These are phyloP conservation scores for Sorex araneus DNA, from an alignment of 2,113 vertebrate genomes.

Conservation along the genomic window DNA sequence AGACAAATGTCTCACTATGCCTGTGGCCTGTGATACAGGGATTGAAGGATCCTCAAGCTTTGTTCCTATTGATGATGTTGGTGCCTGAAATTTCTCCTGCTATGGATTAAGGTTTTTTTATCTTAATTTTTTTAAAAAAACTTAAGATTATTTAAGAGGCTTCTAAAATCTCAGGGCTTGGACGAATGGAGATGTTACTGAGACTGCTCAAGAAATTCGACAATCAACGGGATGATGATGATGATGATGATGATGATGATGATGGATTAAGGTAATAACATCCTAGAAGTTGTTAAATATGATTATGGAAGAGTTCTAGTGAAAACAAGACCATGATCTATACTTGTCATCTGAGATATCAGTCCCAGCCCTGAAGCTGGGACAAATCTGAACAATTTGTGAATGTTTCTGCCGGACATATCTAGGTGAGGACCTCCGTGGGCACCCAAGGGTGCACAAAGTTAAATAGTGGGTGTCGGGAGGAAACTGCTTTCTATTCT, in stretches of 20 bases:
- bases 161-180: no score
- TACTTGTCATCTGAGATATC: neutral
- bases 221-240: no score
- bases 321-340: neutral
- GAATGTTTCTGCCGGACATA: neutral
- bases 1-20: neutral
- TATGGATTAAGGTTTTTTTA: slow-evolving; percentile 43
- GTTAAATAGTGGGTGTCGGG: neutral
- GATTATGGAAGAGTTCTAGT: neutral
- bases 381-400: neutral
- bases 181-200: no score
- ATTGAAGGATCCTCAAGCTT: neutral
- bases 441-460: neutral
- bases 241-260: no score
- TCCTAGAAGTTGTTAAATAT: slow-evolving; percentile 29
- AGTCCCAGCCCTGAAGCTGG: neutral
- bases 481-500: neutral
- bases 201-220: no score
- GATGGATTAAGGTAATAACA: slow-evolving; percentile 18
- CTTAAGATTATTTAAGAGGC: no score
- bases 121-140: no score
- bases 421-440: neutral
- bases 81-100: neutral
- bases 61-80: neutral
- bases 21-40: neutral